These are phyloP conservation scores for Plectropomus leopardus DNA, from an alignment of 2,113 vertebrate genomes.

Conservation along the genomic window DNA sequence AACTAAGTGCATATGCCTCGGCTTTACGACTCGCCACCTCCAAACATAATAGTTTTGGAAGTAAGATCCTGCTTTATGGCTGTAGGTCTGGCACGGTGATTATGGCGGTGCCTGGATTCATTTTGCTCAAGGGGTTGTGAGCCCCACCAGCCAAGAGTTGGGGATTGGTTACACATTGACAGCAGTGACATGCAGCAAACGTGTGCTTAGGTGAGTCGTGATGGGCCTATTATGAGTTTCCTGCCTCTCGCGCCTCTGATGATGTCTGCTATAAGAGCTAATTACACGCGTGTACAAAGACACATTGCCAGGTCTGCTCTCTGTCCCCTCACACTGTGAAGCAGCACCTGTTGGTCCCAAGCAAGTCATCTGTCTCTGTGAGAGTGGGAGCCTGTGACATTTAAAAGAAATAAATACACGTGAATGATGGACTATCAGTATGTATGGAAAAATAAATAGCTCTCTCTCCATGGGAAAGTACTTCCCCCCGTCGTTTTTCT, in stretches of 20 bases:
- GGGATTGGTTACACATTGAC: constrained; percentile 57
- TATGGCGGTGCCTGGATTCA: constrained; percentile 64
- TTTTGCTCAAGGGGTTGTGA: constrained; percentile 50
- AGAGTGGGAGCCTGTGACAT: constrained; percentile 21
- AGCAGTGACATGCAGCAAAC: constrained; percentile 48
- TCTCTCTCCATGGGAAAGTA: constrained; percentile 56
- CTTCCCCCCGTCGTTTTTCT: not conserved
- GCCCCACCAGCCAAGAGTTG: constrained; percentile 27
- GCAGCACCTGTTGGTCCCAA: constrained; percentile 72
- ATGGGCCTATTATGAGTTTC: constrained; percentile 77
- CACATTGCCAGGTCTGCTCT: constrained; percentile 34
- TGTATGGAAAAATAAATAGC: constrained; percentile 48
- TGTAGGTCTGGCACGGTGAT: constrained; percentile 69
- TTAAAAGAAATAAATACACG: constrained; percentile 12
- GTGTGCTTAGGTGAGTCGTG: constrained; percentile 70
- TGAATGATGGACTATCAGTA: constrained; percentile 7
- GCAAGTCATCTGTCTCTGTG: constrained; percentile 34
- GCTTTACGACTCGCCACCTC: constrained; percentile 78
- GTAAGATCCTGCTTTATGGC: constrained; percentile 62
- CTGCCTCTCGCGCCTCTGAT: constrained; percentile 77
- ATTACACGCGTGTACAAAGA: constrained; percentile 54
- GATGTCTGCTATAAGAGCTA: constrained; percentile 65
- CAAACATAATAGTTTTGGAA: constrained; percentile 66
- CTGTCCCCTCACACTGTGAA: constrained; percentile 49
- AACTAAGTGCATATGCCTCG: constrained; percentile 69